Conservation (phyloP, 2,888 invertebrate species). For the Theretra japonica region DNA sequence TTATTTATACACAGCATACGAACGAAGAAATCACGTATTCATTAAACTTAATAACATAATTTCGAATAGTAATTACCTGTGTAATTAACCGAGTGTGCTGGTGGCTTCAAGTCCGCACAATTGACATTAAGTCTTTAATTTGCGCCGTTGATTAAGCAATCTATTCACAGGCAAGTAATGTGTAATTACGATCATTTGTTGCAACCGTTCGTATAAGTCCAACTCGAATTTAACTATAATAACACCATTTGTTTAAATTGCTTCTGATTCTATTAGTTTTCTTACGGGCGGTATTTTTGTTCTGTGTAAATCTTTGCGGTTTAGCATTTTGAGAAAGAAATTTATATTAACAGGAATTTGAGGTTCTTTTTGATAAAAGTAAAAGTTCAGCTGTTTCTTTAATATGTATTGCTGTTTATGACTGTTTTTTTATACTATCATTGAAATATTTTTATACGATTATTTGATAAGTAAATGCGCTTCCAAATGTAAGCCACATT, state of each 20-base stretch:
- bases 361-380: no score
- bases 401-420: no score
- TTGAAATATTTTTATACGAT: no score
- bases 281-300: background rate
- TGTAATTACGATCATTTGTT: conserved; percentile 42
- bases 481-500: no score
- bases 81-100: conserved; percentile 34
- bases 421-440: no score
- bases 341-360: no score
- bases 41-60: conserved; percentile 69
- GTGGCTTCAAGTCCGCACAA: conserved; percentile 39
- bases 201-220: conserved; percentile 1
- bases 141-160: conserved; percentile 52
- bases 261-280: conserved; percentile 5
- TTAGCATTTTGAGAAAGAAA: background rate
- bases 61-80: conserved; percentile 67
- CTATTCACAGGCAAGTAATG: conserved; percentile 41
- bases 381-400: no score
- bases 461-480: no score
- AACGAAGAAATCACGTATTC: conserved; percentile 43
- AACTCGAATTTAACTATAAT: conserved; percentile 31
- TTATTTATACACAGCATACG: background rate
- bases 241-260: conserved; percentile 35
- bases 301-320: background rate
- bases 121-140: conserved; percentile 54